phyloP scores from a whole-genome alignment of 1,140 invertebrate species.

The Halictus rubicundus region DNA sequence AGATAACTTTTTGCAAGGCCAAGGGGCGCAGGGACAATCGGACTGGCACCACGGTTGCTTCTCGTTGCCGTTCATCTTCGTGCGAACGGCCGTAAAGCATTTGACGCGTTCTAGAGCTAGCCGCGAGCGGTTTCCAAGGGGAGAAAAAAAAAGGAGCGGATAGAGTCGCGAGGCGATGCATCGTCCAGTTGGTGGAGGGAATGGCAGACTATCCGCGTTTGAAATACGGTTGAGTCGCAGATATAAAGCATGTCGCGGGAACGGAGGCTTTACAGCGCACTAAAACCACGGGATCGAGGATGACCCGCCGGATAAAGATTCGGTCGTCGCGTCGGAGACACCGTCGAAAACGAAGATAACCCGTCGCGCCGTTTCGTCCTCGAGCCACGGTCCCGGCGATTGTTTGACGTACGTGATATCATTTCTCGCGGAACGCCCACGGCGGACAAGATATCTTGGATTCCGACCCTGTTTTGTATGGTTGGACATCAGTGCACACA shows the following conservation, averaged over 20 bases:
- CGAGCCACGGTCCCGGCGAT: conserved; percentile 16
- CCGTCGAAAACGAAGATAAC: conserved; percentile 27
- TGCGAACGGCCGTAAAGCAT: background rate
- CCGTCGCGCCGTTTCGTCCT: conserved; percentile 11
- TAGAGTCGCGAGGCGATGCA: conserved; percentile 22
- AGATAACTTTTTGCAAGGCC: too few relatives aligned
- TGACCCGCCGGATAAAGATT: conserved; percentile 50
- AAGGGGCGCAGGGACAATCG: background rate
- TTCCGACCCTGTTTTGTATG: background rate
- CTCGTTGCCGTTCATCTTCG: background rate
- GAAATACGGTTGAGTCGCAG: conserved; percentile 65
- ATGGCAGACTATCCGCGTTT: conserved; percentile 54
- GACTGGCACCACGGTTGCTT: background rate
- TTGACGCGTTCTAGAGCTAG: background rate
- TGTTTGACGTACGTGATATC: conserved; percentile 21
- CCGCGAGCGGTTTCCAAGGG: background rate
- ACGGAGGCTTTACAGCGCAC: conserved; percentile 57
- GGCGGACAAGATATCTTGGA: background rate
- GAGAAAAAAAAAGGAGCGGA: background rate
- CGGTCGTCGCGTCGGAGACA: conserved; percentile 14
- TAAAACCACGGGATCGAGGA: conserved; percentile 60
- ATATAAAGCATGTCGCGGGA: conserved; percentile 60
- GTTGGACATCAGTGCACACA: background rate
- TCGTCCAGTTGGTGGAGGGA: conserved; percentile 20
- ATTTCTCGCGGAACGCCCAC: conserved; percentile 18